Base-by-base conservation (phyloP, 1,140 invertebrate genomes). In the Dendroctonus ponderosae region DNA sequence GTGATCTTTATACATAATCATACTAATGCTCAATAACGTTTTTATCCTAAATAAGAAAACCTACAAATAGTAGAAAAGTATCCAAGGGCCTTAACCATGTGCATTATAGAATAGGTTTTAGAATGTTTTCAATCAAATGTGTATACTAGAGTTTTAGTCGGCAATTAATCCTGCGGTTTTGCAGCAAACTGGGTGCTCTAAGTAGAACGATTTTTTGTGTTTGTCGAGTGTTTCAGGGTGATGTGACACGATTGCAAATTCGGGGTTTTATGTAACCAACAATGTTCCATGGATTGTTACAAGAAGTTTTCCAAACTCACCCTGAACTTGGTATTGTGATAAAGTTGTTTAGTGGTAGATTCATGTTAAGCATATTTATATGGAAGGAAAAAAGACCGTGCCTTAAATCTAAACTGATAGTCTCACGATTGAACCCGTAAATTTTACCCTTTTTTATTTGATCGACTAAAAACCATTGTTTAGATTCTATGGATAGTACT, bases 111-210 rank as follows among this genome's bases (percentile, higher is more conserved):
- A 44, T 40, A 44, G 11, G 11, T 54, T 7, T 37, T 7, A 5
- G 37, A 58, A 50, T 68, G 39, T 52, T 53, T 58, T 57, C 60
- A 68, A 44, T 53, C n/a, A 38, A 62, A 67, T 7, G 42, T 62
- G 15, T 51, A n/a, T 51, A 26, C 43, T 52, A 40, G 44, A 46
- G 12, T 9, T 12, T 9, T 11, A 46, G 9, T 46, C 12, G 26
- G 26, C 26, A 26, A 46, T 46, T 11, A 11, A 14, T 46, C 12
- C 12, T 46, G 44, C 12, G 12, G 12, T 11, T 46, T 46, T 4
- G 44, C 44, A 9, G 44, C 44, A 9, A 46, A 11, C 9, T 46
- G 12, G 44, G 9, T 46, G 9, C 44, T 46, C 9, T 11, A 46
- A 46, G 9, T 9, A 14, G 9, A 46, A 11, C 44, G 44, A 46